Conservation (phyloP, 2,888 invertebrate species). For the Drosophila colorata region DNA sequence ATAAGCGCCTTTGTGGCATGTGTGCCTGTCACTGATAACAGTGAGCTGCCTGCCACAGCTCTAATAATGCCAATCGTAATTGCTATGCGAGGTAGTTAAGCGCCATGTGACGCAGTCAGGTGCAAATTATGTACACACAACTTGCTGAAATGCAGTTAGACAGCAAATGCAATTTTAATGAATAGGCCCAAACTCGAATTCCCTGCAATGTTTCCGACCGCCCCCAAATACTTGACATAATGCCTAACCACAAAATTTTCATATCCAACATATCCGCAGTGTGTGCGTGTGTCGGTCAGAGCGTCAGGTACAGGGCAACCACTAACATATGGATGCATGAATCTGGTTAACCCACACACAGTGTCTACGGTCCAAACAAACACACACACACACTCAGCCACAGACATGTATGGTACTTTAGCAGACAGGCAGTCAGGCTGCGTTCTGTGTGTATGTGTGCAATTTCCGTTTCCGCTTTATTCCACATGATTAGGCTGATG, state of each 20-base stretch:
- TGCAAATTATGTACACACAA: constrained; percentile 32
- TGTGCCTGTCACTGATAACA: constrained; percentile 31
- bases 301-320: constrained; percentile 16
- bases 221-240: constrained; percentile 36
- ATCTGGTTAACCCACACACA: constrained; percentile 49
- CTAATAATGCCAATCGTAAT: constrained; percentile 21
- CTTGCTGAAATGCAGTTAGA: constrained; percentile 39
- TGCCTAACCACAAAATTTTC: constrained; percentile 63
- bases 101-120: constrained; percentile 14
- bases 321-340: constrained; percentile 47
- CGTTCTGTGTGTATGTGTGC: constrained; percentile 45
- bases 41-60: not conserved
- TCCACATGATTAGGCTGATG: constrained; percentile 78
- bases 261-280: constrained; percentile 63
- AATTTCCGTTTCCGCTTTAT: constrained; percentile 75
- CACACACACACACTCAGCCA: constrained; percentile 9
- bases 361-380: constrained; percentile 3
- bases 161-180: constrained; percentile 70
- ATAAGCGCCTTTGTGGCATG: constrained; percentile 30
- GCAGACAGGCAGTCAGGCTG: constrained; percentile 24
- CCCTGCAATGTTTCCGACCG: constrained; percentile 8
- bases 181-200: constrained; percentile 51
- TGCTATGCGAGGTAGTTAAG: constrained; percentile 2
- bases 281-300: constrained; percentile 4
- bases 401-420: constrained; percentile 15